Evolutionary conservation across 2,113 vertebrate genomes (phyloP), one percentile per base, ranked within the genome.

Genomic region (Sphaerodactylus townsendi): DNA sequence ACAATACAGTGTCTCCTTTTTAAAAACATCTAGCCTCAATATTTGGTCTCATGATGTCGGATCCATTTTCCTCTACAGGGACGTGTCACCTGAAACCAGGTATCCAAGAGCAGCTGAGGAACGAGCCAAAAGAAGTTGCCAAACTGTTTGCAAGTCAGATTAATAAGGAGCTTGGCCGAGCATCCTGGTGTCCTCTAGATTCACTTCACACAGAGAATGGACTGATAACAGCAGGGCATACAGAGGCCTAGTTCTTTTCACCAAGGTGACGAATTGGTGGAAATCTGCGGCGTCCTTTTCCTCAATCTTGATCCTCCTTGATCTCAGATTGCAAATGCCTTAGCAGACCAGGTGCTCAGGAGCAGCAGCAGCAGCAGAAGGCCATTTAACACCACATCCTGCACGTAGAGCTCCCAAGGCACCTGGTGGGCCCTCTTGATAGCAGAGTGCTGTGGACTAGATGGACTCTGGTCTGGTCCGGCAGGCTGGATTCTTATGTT

Each of bases 101-200:
- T 77, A 79, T 66, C 75, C 69, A 72, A 21, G 81, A 83, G 79
- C 81, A 84, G 77, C 53, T 23, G 68, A 85, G 81, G 78, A 82
- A 23, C 41, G 11, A 59, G 81, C 33, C 2, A 0, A 77, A 70
- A 74, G 65, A 72, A 39, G 78, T 87, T 90, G 87, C 81, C 69
- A 77, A 85, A 89, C 46, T 39, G 39, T 86, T 84, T n/a, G 79
- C 87, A 84, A 83, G 33, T 83, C 79, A 88, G 41, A 82, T 74
- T 74, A 46, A 74, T 74, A 48, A 89, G 62, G 79, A 90, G 85
- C 56, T 75, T 80, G 77, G 19, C 73, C 68, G 68, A 80, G 59
- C 39, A 33, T 3, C 91, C 81, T 85, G 88, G 86, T 71, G 33
- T 69, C 50, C 79, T 92, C 87, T 84, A 0, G 1, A 78, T n/a